Conservation (phyloP, 1,140 invertebrate genomes). For the Gryon sp. region DNA sequence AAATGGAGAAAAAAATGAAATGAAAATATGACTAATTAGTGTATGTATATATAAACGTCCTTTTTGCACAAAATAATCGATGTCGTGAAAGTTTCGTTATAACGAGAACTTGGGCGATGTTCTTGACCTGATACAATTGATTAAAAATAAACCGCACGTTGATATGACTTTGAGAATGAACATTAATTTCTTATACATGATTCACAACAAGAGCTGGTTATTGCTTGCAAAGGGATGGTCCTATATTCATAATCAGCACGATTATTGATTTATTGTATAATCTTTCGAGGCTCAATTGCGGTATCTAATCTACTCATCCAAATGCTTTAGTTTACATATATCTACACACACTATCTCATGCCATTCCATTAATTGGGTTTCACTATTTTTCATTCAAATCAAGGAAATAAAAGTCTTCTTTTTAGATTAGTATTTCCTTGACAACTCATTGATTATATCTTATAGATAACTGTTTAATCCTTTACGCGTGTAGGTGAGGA, state of each 20-base stretch:
- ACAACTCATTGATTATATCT: too few species aligned
- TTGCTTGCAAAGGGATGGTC: not conserved
- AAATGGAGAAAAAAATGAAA: too few species aligned
- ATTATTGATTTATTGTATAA: constrained; percentile 22
- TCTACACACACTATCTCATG: too few species aligned
- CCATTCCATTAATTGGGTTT: too few species aligned
- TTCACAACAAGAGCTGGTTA: constrained; percentile 8
- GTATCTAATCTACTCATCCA: constrained; percentile 6
- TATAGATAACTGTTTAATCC: too few species aligned
- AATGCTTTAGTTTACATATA: too few species aligned
- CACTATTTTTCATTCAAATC: too few species aligned
- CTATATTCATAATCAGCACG: constrained; percentile 23
- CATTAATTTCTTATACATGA: constrained; percentile 46
- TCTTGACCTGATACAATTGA: constrained; percentile 61
- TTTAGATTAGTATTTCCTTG: too few species aligned
- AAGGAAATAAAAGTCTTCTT: too few species aligned
- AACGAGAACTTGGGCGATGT: constrained; percentile 51
- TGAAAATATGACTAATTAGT: too few species aligned
- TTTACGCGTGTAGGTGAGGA: too few species aligned
- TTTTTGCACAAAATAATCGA: constrained; percentile 44
- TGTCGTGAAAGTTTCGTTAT: constrained; percentile 32
- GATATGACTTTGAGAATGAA: constrained; percentile 20
- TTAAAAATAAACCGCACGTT: constrained; percentile 53
- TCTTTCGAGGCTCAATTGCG: constrained; percentile 7
- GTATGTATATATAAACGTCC: constrained; percentile 6